Percentiles rank a stretch among this genome's conserved stretches.
phyloP scores from a whole-genome alignment of 2,113 vertebrate genomes.

The Leucoraja erinaceus region DNA sequence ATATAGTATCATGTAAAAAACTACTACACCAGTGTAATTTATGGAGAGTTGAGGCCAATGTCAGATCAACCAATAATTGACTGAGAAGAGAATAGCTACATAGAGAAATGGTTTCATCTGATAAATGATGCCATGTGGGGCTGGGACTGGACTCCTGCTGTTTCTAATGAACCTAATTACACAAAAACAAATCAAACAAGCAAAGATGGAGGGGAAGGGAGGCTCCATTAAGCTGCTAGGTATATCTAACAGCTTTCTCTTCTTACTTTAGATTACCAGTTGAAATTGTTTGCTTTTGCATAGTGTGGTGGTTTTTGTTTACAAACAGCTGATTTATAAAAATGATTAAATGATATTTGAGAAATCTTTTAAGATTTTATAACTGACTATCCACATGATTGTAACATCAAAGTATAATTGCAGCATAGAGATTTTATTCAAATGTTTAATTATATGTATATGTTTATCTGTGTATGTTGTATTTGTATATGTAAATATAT shows the following conservation, averaged over 20 bases:
- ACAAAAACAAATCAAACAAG: neutral
- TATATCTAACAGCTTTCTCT: too few species aligned
- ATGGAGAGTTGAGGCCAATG: neutral
- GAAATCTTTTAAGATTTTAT: neutral
- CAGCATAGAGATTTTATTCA: neutral
- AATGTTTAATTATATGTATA: neutral
- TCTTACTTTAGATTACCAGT: too few species aligned
- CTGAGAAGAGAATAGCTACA: neutral
- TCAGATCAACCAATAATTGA: neutral
- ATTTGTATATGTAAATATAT: too few species aligned
- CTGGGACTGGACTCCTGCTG: neutral
- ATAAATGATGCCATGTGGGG: too few species aligned
- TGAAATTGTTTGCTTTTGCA: too few species aligned
- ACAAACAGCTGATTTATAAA: neutral
- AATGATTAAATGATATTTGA: neutral
- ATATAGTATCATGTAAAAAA: neutral
- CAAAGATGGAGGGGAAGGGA: neutral
- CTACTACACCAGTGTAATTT: neutral
- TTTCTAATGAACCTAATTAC: neutral
- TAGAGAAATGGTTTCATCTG: neutral
- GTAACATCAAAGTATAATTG: neutral
- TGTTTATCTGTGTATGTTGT: neutral
- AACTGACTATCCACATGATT: neutral
- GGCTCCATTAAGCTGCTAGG: too few species aligned
- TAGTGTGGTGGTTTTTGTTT: neutral